phyloP scores from a whole-genome alignment of 2,797 vertebrate species.

The Discoglossus pictus region DNA sequence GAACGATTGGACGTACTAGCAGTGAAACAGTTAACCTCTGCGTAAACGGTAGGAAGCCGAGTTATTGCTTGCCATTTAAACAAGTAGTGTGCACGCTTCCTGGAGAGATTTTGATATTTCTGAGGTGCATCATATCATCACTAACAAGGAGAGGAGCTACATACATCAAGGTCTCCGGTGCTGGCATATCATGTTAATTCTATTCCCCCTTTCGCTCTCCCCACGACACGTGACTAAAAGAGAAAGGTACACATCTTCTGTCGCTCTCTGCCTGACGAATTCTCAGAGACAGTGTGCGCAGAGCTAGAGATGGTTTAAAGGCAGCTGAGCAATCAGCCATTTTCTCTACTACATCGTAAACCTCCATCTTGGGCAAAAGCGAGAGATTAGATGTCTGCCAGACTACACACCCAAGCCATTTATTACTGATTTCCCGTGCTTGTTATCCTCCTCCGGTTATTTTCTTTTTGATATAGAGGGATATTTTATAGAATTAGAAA shows the following conservation, averaged over 20 bases:
- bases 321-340: slow-evolving; percentile 66
- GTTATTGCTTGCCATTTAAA: slow-evolving; percentile 50
- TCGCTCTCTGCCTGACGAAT: slow-evolving; percentile 67
- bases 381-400: slow-evolving; percentile 52
- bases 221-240: slow-evolving; percentile 54
- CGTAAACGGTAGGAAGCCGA: slow-evolving; percentile 28
- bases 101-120: slow-evolving; percentile 59
- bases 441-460: slow-evolving; percentile 30
- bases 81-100: slow-evolving; percentile 37
- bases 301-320: slow-evolving; percentile 65
- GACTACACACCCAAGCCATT: slow-evolving; percentile 53
- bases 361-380: slow-evolving; percentile 68
- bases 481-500: slow-evolving; percentile 40
- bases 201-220: slow-evolving; percentile 57
- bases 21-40: slow-evolving; percentile 34
- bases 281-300: slow-evolving; percentile 61
- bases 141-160: slow-evolving; percentile 57
- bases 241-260: slow-evolving; percentile 73
- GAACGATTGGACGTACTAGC: slow-evolving; percentile 5
- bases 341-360: slow-evolving; percentile 69
- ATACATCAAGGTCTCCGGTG: slow-evolving; percentile 57
- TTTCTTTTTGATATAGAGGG: slow-evolving; percentile 16
- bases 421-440: slow-evolving; percentile 43
- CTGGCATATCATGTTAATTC: slow-evolving; percentile 57
- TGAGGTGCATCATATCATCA: slow-evolving; percentile 48